Evolutionary conservation across 2,888 invertebrate genomes (phyloP), one percentile per base, ranked within the genome.

Genomic region (Ernsta delagoae): DNA sequence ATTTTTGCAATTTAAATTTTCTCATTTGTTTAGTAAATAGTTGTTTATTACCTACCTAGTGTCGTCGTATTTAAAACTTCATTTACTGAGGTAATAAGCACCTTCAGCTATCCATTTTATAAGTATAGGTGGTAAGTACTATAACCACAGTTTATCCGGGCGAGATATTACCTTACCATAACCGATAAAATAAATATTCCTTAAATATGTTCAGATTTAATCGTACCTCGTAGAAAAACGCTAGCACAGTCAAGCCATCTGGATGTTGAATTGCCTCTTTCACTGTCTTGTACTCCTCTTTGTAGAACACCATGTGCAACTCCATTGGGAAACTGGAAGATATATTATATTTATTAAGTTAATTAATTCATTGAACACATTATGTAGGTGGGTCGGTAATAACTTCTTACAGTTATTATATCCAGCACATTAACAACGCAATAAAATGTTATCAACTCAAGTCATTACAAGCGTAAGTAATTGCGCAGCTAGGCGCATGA

Each of bases 221-320:
- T 45, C n/a, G 12, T 48, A 97, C 97, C 93, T 96, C 94, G 80
- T 96, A 97, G 78, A 98, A 96, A 82, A 96, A 96, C 0, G 97
- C 97, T 41, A 98, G 88, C 0, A 98, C 97, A 0, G 96, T 94
- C 54, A 98, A 86, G 0, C 98, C 98, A 80, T 97, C 97, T 1
- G 94, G 84, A 79, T 96, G 93, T 9, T 94, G 89, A 9, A 95
- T 81, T 0, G 98, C 97, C 70, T 94, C 92, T 3, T 90, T 84
- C n/a, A 95, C 87, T 31, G 91, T 92, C 3, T 89, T 89, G 78
- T 97, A 97, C 61, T 94, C 92, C 68, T 94, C 92, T 80, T 96
- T 97, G 78, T 94, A 96, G 81, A 97, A 96, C 0, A 97, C 97
- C 83, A 96, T 95, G 80, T 97, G 97, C 59, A 97, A 87, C 87